Evolutionary conservation across 2,888 invertebrate species (phyloP), one percentile per base, ranked within the genome.

Genomic region (Galeopsomyia nigrocyanea): DNA sequence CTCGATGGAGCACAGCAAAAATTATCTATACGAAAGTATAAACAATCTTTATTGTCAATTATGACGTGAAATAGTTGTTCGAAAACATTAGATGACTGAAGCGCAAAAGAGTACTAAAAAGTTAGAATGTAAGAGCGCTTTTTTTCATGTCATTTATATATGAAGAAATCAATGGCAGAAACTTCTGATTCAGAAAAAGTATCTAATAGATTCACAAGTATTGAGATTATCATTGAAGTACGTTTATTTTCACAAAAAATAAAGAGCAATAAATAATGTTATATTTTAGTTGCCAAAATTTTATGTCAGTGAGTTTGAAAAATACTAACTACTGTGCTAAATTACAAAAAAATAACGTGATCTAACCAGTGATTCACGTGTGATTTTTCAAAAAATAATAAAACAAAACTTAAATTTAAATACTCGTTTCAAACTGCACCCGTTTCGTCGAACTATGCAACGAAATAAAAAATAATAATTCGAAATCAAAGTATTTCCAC

Each of bases 1-100:
- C 60, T 22, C 58, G 63, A n/a, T 62, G 62, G 62, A 50, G 69
- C 26, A 62, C 62, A 68, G 69, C 66, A 70, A 70, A 72, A 66
- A 65, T 73, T 61, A 65, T 31, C 57, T 75, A 68, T 80, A 80
- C 78, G 82, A 82, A 81, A 80, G 80, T 83, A 83, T 79, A 82
- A 82, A 83, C 71, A 79, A 82, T 76, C 75, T 80, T 84, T 83
- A 84, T 84, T 84, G 83, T 83, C 83, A 63, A 74, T 39, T 1
- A 39, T 39, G 10, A 39, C 39, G 39, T 39, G 39, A 39, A 39
- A 39, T 39, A 13, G 17, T 68, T 22, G 55, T 55, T 55, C 22
- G 22, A 55, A 7, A 55, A 55, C 22, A 53, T 5, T 53, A 39
- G 39, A 9, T 39, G 39, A 39, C 1, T 39, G 10, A 7, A 39